Conservation (phyloP, 2,888 invertebrate genomes). For the Ichneumoninae sp. region DNA sequence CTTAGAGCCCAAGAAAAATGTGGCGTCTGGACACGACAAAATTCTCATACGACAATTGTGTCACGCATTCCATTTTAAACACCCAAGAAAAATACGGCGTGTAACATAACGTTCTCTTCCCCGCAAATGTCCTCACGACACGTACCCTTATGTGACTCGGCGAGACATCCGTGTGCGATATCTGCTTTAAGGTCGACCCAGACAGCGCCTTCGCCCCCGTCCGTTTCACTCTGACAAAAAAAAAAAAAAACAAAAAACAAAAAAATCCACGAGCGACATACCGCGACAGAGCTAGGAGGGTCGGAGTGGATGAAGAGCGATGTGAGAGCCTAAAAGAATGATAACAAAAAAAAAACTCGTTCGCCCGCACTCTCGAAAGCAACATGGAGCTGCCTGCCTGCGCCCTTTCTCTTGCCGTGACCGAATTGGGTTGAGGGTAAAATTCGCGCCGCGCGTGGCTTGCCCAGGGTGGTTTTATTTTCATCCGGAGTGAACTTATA, state of each 20-base stretch:
- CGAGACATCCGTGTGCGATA: slow-evolving; percentile 69
- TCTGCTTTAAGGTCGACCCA: slow-evolving; percentile 77
- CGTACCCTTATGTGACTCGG: slow-evolving; percentile 13
- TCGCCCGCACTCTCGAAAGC: slow-evolving; percentile 68
- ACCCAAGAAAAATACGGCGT: not conserved
- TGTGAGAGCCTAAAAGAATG: slow-evolving; percentile 11
- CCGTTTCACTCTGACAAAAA: slow-evolving; percentile 11
- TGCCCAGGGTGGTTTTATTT: slow-evolving; percentile 69
- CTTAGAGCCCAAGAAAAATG: not conserved
- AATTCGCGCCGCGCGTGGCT: slow-evolving; percentile 67
- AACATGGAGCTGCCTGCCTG: slow-evolving; percentile 53
- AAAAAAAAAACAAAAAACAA: too few species aligned
- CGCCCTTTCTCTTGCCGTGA: slow-evolving; percentile 56
- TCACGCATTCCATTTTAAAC: not conserved
- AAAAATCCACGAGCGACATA: slow-evolving; percentile 25
- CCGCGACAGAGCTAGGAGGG: slow-evolving; percentile 28
- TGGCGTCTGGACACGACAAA: not conserved
- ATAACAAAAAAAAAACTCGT: slow-evolving; percentile 64
- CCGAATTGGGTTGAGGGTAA: slow-evolving; percentile 62
- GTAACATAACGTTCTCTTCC: slow-evolving; percentile 60
- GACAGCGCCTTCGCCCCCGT: slow-evolving; percentile 69
- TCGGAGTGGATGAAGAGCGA: slow-evolving; percentile 43
- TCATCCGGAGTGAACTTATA: slow-evolving; percentile 57
- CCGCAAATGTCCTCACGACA: slow-evolving; percentile 22
- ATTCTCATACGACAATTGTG: not conserved